phyloP scores from a whole-genome alignment of 2,888 invertebrate species.

The Malthinus seriepunctatus region DNA sequence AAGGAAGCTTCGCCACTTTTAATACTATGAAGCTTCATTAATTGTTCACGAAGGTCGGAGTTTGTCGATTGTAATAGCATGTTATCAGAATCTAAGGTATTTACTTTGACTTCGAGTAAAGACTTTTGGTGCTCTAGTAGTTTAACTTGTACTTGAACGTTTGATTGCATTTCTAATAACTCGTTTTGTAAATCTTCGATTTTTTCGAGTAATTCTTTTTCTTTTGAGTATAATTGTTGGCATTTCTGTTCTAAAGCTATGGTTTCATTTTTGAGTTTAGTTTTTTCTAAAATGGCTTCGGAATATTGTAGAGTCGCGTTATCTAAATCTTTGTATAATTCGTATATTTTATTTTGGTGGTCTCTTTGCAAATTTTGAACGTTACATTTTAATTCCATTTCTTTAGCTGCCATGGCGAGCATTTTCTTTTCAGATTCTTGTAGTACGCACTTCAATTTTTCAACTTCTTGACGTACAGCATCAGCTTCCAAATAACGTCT shows the following conservation, averaged over 20 bases:
- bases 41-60: conserved; percentile 48
- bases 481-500: conserved; percentile 56
- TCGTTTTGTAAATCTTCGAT: conserved; percentile 48
- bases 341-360: conserved; percentile 58
- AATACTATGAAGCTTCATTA: conserved; percentile 43
- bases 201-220: conserved; percentile 53
- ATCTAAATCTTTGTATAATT: conserved; percentile 68
- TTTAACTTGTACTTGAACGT: conserved; percentile 44
- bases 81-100: conserved; percentile 52
- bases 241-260: conserved; percentile 67
- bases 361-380: conserved; percentile 48
- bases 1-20: conserved; percentile 14
- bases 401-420: conserved; percentile 40
- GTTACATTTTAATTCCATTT: conserved; percentile 41
- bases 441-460: conserved; percentile 53
- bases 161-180: conserved; percentile 42
- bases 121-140: conserved; percentile 58
- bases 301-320: conserved; percentile 75
- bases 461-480: conserved; percentile 54
- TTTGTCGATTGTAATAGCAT: conserved; percentile 45
- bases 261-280: conserved; percentile 72
- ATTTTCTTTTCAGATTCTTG: conserved; percentile 55
- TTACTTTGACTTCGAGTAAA: conserved; percentile 53
- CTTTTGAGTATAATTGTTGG: conserved; percentile 61
- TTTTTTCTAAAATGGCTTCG: conserved; percentile 73